Base-by-base conservation (phyloP, 2,888 invertebrate species). In the Platycheirus albimanus region DNA sequence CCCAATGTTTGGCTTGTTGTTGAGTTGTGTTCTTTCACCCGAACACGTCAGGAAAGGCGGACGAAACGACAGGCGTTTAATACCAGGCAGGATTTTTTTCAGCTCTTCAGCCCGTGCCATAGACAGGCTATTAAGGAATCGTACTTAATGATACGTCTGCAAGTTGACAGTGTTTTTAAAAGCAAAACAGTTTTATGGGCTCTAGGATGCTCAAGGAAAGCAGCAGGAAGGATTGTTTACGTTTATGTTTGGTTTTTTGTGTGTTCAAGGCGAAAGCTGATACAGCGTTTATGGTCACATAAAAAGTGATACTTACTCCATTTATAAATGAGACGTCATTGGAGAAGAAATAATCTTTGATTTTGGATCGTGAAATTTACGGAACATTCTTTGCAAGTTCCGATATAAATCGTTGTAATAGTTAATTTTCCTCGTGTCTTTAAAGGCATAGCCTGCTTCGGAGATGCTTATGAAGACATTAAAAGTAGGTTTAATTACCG, bases 61-160 rank as follows among this genome's bases (percentile, higher is more conserved):
- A 78, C 36, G 69, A 28, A 36, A 30, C 33, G 69, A 69, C 78
- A 64, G 28, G 75, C 75, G 38, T 74, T 80, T 70, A 75, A 80
- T 61, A 30, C 8, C 64, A 63, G 19, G 41, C 54, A 63, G 69
- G 69, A 56, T 45, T 69, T 43, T 20, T 17, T 41, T 43, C 28
- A 51, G 11, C n/a, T 8, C 13, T 36, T 19, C 15, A 11, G 0
- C 30, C n/a, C 43, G 51, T 74, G 69, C 71, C 69, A 45, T 64
- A 41, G 77, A 78, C 83, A 74, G 69, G 72, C 78, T 83, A 69
- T 78, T 72, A 77, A 83, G 74, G 63, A 74, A 83, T 78, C 69
- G 69, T 77, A 54, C 69, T 72, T 83, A 78, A 78, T 69, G 63
- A 67, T 54, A 64, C 69, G 78, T 83, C 77, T 77, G 47, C 63